Evolutionary conservation across 2,888 invertebrate genomes (phyloP), one percentile per base, ranked within the genome.

Genomic region (Kryphioiulus occultus): DNA sequence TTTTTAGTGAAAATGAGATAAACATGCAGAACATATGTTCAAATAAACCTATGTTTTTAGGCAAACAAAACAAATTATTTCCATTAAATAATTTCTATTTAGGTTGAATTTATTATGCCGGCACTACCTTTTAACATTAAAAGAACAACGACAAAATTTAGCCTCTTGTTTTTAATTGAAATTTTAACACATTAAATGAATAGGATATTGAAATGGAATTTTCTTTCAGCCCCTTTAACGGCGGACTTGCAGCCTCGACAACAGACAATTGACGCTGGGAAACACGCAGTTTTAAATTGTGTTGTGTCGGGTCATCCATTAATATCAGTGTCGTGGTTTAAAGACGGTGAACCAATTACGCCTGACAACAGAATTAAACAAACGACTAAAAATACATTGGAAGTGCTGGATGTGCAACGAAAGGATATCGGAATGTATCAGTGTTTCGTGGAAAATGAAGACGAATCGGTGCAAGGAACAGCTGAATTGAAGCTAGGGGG

Each of bases 261-360:
- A 85, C 93, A 94, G 91, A 95, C 96, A 89, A 95, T 96, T 88
- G 98, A 97, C 92, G 95, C 96, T 89, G 97, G 96, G 89, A 95
- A 95, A 91, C 95, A 96, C 91, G 95, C 96, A 86, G 95, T 94
- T 91, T 96, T 98, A 92, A 96, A 96, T 91, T 98, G 98, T 92
- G 95, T 96, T 91, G 94, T 96, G 88, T 95, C 95, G 88, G 98
- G 98, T 10, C 95, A 95, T 93, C 98, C 98, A 26, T 94, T 96
- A 89, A 94, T 95, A 89, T 94, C 95, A 90, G 93, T 96, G 88
- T 94, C 94, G 91, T 97, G 97, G 97, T 93, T 95, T 91, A 96
- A 96, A 92, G 95, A 97, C 91, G 96, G 95, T 47, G 93, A 93
- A 90, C 93, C 94, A 89, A 92, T 96, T 88, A 93, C 93, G 88